Base-by-base conservation (phyloP, 2,888 invertebrate species). In the Orchesellides sinensis region DNA sequence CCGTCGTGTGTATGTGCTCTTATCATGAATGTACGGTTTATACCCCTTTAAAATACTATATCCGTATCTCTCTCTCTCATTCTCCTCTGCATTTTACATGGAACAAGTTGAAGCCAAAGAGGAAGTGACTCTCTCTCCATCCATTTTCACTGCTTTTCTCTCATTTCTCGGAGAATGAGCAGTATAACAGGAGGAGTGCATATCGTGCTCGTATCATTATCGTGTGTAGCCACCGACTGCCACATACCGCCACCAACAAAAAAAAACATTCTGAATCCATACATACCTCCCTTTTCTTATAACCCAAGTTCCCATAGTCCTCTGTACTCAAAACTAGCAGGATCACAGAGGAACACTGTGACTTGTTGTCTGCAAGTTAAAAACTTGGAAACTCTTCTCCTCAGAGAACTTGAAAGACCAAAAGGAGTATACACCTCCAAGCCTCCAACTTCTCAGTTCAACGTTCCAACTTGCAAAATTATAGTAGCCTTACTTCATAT, bases 321-420 rank as follows among this genome's bases (percentile, higher is more conserved):
- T 40, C 14, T 40, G 40, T 5, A n/a, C n/a, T 5, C 32, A 6
- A 32, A 10, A 40, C 6, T 49, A 49, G 49, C 19, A 49, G 21
- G 12, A 49, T 32, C 35, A 54, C 52, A n/a, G n/a, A n/a, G n/a
- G n/a, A n/a, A n/a, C n/a, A n/a, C 56, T 56, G 59, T 72, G 72
- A 72, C 72, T 72, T 72, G 72, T 72, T 72, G 72, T 72, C 72
- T 59, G 40, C 40, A 40, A n/a, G n/a, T n/a, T n/a, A n/a, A n/a
- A n/a, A n/a, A n/a, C n/a, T n/a, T n/a, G n/a, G n/a, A n/a, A n/a
- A n/a, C n/a, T n/a, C n/a, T n/a, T n/a, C n/a, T n/a, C n/a, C n/a
- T n/a, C n/a, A n/a, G n/a, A n/a, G n/a, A n/a, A n/a, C n/a, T n/a
- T n/a, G n/a, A n/a, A n/a, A n/a, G n/a, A n/a, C n/a, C n/a, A n/a